Evolutionary conservation across 2,113 vertebrate species (phyloP).

Genomic region (Catharus fuscescens): DNA sequence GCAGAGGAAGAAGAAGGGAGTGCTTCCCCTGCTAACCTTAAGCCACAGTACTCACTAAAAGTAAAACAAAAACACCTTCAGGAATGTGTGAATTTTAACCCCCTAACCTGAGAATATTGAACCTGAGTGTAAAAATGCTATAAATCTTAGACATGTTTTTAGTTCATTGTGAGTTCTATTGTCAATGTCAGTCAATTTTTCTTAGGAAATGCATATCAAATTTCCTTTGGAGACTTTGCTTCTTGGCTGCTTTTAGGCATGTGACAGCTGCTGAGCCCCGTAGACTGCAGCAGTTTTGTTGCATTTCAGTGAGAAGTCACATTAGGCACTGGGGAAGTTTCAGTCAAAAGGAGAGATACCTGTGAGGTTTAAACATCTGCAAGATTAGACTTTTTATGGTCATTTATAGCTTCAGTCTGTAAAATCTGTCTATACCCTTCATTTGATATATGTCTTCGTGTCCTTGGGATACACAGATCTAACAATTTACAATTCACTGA

Average conservation of each 20-base stretch:
- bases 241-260: not conserved
- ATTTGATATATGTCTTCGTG: not conserved
- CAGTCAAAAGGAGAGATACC: not conserved
- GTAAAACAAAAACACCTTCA: not conserved
- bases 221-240: not conserved
- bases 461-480: not conserved
- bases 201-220: not conserved
- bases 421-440: slow-evolving; percentile 26
- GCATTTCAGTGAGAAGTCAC: not conserved
- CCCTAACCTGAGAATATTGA: not conserved
- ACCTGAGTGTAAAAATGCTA: not conserved
- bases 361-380: not conserved
- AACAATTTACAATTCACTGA: slow-evolving; percentile 42
- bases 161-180: not conserved
- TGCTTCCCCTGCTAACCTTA: not conserved
- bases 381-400: not conserved
- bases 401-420: not conserved
- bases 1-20: not conserved
- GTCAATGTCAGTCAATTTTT: not conserved
- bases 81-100: not conserved
- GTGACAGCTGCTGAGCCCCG: not conserved
- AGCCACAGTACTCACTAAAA: not conserved
- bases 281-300: not conserved
- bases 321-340: not conserved
- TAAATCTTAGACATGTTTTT: not conserved